A percentile compares a stretch with the other conserved stretches of the same genome.
These are phyloP conservation scores for Hycleus phaleratus DNA, from an alignment of 1,140 invertebrate genomes.

Conservation along the genomic window DNA sequence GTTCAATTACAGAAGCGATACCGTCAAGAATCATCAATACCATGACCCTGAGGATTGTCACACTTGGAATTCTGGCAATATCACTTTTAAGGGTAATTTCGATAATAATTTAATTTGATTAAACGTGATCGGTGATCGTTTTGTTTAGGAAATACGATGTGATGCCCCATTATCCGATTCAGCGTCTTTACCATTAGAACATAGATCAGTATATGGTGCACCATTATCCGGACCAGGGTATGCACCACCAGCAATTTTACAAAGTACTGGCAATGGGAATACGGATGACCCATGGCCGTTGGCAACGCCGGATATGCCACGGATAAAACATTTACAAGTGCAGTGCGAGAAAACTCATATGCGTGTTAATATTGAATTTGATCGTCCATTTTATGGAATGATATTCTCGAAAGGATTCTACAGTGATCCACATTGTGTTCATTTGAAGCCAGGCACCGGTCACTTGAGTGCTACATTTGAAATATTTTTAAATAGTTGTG, in stretches of 20 bases:
- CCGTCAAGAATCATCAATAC: constrained; percentile 22
- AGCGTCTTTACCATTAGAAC: constrained; percentile 68
- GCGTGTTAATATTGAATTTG: constrained; percentile 90
- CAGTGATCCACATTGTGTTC: constrained; percentile 84
- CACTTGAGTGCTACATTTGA: constrained; percentile 85
- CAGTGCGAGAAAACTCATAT: constrained; percentile 94
- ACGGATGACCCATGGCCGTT: constrained; percentile 75
- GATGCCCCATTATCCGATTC: constrained; percentile 69
- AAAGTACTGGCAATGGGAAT: constrained; percentile 36
- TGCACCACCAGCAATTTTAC: constrained; percentile 43
- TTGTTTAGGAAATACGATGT: constrained; percentile 57
- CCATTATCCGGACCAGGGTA: constrained; percentile 53
- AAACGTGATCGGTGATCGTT: neutral
- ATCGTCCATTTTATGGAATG: constrained; percentile 91
- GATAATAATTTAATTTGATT: neutral
- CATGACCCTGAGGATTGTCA: constrained; percentile 30
- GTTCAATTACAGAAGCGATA: constrained; percentile 29
- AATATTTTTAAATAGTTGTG: constrained; percentile 84
- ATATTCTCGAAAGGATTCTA: constrained; percentile 92
- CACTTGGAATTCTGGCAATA: constrained; percentile 25
- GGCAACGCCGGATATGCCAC: constrained; percentile 75
- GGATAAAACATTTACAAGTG: constrained; percentile 86
- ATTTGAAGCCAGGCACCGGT: constrained; percentile 81
- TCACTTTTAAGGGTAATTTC: constrained; percentile 30
- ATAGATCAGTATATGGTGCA: constrained; percentile 65